Percentiles rank a stretch among this genome's conserved stretches.
Evolutionary conservation across 2,888 invertebrate genomes (phyloP).

Genomic region (Erebia epiphron): DNA sequence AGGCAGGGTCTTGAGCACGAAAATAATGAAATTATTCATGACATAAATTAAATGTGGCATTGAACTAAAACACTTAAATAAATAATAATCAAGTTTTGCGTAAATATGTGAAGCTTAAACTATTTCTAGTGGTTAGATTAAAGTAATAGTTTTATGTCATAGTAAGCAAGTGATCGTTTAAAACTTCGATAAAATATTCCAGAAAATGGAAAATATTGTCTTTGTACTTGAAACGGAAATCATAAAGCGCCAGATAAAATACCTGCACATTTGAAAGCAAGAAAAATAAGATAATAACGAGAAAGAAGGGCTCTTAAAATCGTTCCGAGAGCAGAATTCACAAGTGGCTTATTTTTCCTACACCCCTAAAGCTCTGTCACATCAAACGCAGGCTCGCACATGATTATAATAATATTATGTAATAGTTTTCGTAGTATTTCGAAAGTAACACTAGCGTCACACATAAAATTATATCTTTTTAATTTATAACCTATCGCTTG

Average conservation of each 20-base stretch:
- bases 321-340: constrained; percentile 58
- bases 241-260: constrained; percentile 18
- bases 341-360: constrained; percentile 50
- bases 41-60: constrained; percentile 25
- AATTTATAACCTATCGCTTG: no score
- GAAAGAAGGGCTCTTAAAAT: constrained; percentile 59
- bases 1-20: constrained; percentile 9
- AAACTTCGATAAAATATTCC: constrained; percentile 1
- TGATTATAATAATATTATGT: background rate
- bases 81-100: background rate
- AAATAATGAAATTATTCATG: constrained; percentile 26
- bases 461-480: no score
- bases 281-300: constrained; percentile 66
- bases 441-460: no score
- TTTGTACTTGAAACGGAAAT: constrained; percentile 7
- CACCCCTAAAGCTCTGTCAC: constrained; percentile 5
- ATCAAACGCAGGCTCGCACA: background rate
- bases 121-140: no score
- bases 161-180: background rate
- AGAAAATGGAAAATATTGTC: constrained; percentile 18
- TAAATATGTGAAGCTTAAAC: no score
- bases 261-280: constrained; percentile 39
- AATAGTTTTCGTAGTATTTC: background rate
- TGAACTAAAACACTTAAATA: background rate
- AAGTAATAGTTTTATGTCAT: background rate